Percentiles rank a stretch among this genome's conserved stretches.
Evolutionary conservation across 2,113 vertebrate species (phyloP).

Genomic region (Notarius quadriscutis): DNA sequence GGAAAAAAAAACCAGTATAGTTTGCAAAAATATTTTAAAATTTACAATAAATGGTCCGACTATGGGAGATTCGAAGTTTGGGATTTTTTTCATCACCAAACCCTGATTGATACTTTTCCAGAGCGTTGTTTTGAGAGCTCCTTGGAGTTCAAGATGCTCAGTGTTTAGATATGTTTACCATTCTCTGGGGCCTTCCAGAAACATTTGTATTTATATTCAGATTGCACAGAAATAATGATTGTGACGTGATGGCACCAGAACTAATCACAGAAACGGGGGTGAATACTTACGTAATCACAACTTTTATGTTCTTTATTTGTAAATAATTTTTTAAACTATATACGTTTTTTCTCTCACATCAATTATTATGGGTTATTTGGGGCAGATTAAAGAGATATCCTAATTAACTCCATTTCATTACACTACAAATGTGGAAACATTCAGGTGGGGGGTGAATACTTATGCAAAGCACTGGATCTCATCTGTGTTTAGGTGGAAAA

Average conservation of each 20-base stretch:
- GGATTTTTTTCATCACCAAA: not conserved
- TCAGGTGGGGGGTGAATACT: not conserved
- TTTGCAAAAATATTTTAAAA: not conserved
- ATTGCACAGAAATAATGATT: not conserved
- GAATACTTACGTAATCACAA: not conserved
- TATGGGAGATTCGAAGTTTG: not conserved
- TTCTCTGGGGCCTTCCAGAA: not conserved
- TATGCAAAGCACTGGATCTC: not conserved
- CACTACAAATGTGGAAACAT: not conserved
- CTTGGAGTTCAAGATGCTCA: not conserved
- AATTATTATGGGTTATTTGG: not conserved
- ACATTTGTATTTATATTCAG: not conserved
- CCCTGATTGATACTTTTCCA: not conserved
- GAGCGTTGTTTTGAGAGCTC: not conserved
- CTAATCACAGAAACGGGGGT: not conserved
- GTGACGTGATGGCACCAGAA: not conserved
- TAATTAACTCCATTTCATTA: not conserved
- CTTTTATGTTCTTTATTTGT: not conserved
- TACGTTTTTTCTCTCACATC: not conserved
- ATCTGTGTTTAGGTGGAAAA: slow-evolving; percentile 4
- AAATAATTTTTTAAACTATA: not conserved
- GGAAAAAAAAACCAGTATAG: not conserved
- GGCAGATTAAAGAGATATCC: not conserved
- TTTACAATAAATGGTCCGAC: not conserved
- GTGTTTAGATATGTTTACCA: not conserved